Conservation (phyloP, 2,888 invertebrate species). For the Tiliacea citrago region DNA sequence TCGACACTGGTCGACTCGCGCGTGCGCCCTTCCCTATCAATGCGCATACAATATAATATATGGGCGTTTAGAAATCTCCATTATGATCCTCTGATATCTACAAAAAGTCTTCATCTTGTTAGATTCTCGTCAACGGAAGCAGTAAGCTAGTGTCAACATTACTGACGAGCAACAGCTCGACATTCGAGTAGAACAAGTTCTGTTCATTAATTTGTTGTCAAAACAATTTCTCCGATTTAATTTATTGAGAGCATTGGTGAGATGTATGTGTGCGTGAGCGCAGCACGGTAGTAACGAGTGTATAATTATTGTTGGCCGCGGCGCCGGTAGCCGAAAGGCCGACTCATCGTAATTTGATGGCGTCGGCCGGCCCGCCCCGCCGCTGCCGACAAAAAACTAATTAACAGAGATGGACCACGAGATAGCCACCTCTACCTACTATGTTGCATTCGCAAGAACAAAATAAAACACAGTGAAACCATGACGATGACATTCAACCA, state of each 20-base stretch:
- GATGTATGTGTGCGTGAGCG: conserved; percentile 76
- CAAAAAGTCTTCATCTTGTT: conserved; percentile 35
- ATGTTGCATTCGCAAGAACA: conserved; percentile 82
- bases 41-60: conserved; percentile 66
- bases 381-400: conserved; percentile 89
- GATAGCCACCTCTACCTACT: conserved; percentile 74
- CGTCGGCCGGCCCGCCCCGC: conserved; percentile 87
- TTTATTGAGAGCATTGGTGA: conserved; percentile 79
- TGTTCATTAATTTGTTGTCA: conserved; percentile 75
- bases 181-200: conserved; percentile 60
- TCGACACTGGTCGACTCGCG: conserved; percentile 84
- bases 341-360: conserved; percentile 91
- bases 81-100: conserved; percentile 57
- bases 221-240: conserved; percentile 81
- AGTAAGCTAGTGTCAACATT: conserved; percentile 11
- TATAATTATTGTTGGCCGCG: conserved; percentile 87
- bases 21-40: conserved; percentile 79
- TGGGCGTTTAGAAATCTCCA: conserved; percentile 68
- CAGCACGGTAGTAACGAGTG: conserved; percentile 90
- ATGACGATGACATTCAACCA: conserved; percentile 74
- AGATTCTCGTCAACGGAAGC: conserved; percentile 26
- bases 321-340: conserved; percentile 89
- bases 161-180: conserved; percentile 45
- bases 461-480: conserved; percentile 75
- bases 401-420: conserved; percentile 87